Base-by-base conservation (phyloP, 2,113 vertebrate species). In the Seriola quinqueradiata region DNA sequence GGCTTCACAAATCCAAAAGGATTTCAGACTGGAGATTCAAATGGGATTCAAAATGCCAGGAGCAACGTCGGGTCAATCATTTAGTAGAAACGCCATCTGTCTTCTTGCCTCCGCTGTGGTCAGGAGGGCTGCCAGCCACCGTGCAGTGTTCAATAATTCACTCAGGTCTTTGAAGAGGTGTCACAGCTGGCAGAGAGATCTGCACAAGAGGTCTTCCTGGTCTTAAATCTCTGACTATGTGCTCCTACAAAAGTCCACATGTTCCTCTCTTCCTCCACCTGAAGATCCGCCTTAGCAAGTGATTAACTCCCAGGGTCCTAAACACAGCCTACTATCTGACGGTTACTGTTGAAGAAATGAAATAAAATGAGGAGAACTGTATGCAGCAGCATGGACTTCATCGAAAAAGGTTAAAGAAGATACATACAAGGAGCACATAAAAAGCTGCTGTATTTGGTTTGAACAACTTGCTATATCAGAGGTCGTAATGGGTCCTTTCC, bases 81-180 rank as follows among this genome's bases (percentile, higher is more conserved):
- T 89, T 87, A 76, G 77, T 76, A 60, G 65, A 85, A 77, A 71
- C 59, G 7, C 65, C 60, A 85, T 79, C 79, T 42, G 68, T 82
- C 73, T 83, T 54, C 61, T 52, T 9, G 57, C 67, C 75, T 69
- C 55, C 34, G 55, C 54, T 44, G 72, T 66, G 61, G 77, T 64
- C 79, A 79, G 71, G 54, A 77, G 70, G 48, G 68, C 71, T 23
- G 68, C 50, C n/a, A 25, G 58, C 61, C 1, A 17, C 59, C 42
- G 36, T 16, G 32, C n/a, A 54, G 3, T 28, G 68, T 38, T 89
- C 72, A 87, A 82, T 89, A 80, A 91, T 85, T 90, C 77, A 83
- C 66, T 23, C 8, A 0, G 19, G 61, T 75, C 75, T 72, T 77
- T 83, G 70, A 79, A 55, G 84, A 75, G 66, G 82, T 79, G 71